Base-by-base conservation (phyloP, 2,888 invertebrate genomes). In the Stratiomys singularior region DNA sequence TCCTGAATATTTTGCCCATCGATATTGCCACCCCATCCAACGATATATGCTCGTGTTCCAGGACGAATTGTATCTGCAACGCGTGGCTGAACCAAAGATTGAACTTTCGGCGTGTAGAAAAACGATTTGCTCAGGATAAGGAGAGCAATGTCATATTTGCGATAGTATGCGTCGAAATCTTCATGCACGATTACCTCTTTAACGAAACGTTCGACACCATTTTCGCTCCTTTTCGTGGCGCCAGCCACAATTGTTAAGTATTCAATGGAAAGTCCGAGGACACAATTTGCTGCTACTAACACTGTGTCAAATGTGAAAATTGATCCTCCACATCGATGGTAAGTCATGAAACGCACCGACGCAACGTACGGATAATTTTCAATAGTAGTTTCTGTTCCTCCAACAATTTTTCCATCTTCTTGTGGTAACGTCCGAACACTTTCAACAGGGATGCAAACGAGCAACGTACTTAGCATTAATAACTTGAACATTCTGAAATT, bases 71-170 rank as follows among this genome's bases (percentile, higher is more conserved):
- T 18, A 21, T 28, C 13, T 5, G 5, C 9, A 3, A 9, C 37
- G 5, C 37, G 5, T 37, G 37, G 37, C 9, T 37, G 37, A 9
- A 3, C 9, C n/a, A 90, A 86, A 0, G 86, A 82, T 15, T 84
- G 84, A 0, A 89, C 86, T 0, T 81, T 83, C 0, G 85, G 82
- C 71, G 81, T 85, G 67, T 87, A 88, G 18, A 82, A 80, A 64
- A 91, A 83, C 0, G 89, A 84, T 3, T 83, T 85, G 0, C 85
- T 78, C 2, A 91, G 85, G 85, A 88, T 88, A 5, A 91, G 81
- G 0, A 91, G 80, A 0, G 90, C 91, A 18, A 91, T 86, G 77
- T 92, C 91, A 81, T 88, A 88, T 80, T 90, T 89, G 87, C 89
- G 88, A 30, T 85, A 85, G 0, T 82, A 81, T 63, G 84, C 83